Percentiles rank a stretch among this genome's conserved stretches.
Evolutionary conservation across 2,797 vertebrate species (phyloP).

Genomic region (Sorex maritimensis): DNA sequence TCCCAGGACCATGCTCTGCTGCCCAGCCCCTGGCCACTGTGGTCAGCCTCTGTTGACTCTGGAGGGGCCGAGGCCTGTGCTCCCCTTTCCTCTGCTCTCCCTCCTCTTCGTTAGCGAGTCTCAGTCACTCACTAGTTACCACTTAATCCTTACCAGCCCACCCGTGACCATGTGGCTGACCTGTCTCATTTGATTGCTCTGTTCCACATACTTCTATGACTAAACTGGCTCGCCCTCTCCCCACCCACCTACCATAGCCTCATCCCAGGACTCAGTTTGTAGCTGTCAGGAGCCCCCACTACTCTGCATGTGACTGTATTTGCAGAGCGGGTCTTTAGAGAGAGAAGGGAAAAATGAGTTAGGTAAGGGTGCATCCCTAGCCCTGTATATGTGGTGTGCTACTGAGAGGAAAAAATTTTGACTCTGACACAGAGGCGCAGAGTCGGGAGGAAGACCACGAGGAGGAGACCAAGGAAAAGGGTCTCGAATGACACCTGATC

Average conservation of each 20-base stretch:
- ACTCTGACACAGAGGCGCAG: background rate
- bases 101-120: background rate
- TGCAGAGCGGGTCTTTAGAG: conserved; percentile 2
- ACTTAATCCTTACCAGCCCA: background rate
- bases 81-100: background rate
- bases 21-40: background rate
- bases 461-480: background rate
- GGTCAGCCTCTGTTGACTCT: too few relatives aligned
- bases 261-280: background rate
- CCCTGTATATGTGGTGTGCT: background rate
- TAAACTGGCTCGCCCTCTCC: background rate
- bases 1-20: fast-evolving
- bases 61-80: background rate
- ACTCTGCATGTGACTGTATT: background rate
- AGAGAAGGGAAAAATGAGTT: background rate
- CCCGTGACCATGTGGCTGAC: background rate
- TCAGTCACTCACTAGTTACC: background rate
- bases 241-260: background rate
- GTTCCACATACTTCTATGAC: background rate
- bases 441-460: background rate
- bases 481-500: background rate
- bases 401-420: background rate
- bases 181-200: background rate
- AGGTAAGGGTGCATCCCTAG: background rate
- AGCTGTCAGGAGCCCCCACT: background rate